Conservation (phyloP, 2,888 invertebrate genomes). For the Aspidiotus rigidus region DNA sequence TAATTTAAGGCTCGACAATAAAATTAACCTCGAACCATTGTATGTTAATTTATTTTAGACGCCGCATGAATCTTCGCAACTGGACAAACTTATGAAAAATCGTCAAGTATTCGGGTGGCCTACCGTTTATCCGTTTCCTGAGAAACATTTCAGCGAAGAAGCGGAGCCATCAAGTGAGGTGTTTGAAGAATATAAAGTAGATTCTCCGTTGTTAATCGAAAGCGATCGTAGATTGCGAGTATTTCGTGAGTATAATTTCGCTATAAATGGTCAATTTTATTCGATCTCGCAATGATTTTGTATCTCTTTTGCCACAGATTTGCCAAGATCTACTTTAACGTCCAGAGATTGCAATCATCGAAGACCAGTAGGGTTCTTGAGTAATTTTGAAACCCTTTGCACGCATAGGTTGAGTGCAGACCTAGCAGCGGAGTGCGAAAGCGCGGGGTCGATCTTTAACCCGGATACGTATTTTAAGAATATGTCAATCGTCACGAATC, state of each 20-base stretch:
- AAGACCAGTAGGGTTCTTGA: constrained; percentile 7
- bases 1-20: too few relatives aligned
- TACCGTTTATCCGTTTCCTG: too few relatives aligned
- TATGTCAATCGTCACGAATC: constrained; percentile 16
- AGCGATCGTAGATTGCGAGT: neutral
- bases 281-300: neutral
- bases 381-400: constrained; percentile 14
- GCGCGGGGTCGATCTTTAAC: constrained; percentile 10
- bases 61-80: neutral
- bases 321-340: constrained; percentile 14
- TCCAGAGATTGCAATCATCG: constrained; percentile 16
- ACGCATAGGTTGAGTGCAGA: constrained; percentile 5
- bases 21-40: too few relatives aligned
- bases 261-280: neutral
- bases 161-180: neutral
- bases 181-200: constrained; percentile 17
- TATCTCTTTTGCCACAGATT: neutral
- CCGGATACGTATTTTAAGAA: constrained; percentile 7
- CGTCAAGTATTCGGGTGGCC: constrained; percentile 23
- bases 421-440: neutral
- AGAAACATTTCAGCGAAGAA: too few relatives aligned
- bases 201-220: constrained; percentile 10
- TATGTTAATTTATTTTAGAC: constrained; percentile 5
- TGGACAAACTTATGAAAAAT: constrained; percentile 24
- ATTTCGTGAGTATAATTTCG: constrained; percentile 5